These are phyloP conservation scores for Chloropsis cyanopogon DNA, from an alignment of 2,113 vertebrate genomes.

Conservation along the genomic window DNA sequence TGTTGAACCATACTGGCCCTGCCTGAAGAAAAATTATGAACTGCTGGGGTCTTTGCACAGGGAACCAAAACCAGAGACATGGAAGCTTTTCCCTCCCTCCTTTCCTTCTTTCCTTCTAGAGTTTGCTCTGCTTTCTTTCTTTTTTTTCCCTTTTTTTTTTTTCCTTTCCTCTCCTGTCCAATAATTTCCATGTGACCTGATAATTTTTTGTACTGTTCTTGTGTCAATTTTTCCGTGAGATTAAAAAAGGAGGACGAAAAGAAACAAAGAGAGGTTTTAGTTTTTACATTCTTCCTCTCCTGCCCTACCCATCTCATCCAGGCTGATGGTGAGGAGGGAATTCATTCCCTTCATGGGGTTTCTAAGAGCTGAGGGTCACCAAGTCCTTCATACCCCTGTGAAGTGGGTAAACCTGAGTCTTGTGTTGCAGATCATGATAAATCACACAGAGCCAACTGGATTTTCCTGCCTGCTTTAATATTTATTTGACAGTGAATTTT, in stretches of 20 bases:
- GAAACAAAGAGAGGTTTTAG: not conserved
- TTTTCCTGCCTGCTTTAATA: not conserved
- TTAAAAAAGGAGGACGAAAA: not conserved
- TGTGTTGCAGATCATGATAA: not conserved
- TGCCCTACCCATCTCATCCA: not conserved
- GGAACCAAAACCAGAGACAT: not conserved
- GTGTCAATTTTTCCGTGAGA: not conserved
- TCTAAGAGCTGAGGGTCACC: not conserved
- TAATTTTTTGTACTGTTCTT: not conserved
- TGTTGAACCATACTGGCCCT: not conserved
- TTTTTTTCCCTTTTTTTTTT: not conserved
- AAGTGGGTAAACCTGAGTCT: not conserved
- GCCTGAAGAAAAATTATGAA: constrained; percentile 24
- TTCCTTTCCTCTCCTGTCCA: not conserved
- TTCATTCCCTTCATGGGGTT: not conserved
- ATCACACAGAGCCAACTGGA: not conserved
- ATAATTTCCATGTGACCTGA: not conserved
- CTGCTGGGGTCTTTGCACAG: not conserved
- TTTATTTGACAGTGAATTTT: constrained; percentile 42
- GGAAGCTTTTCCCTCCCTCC: not conserved
- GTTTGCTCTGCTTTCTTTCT: not conserved
- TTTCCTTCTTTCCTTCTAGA: not conserved
- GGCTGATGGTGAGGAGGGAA: not conserved
- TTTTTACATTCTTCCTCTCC: not conserved
- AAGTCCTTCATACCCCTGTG: not conserved